Conservation (phyloP, 2,113 vertebrate genomes). For the Narcine bancroftii region DNA sequence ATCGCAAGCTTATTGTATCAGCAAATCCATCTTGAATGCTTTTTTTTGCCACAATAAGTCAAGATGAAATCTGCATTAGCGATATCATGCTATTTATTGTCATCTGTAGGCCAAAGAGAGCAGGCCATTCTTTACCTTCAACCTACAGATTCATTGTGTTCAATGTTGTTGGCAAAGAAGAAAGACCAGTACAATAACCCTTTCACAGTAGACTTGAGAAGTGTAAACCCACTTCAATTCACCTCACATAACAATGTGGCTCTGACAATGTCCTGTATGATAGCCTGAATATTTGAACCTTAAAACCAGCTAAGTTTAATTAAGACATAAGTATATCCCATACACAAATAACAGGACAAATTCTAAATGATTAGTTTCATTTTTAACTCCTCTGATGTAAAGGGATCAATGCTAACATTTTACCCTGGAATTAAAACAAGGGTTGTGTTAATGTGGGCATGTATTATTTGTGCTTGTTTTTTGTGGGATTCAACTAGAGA, state of each 20-base stretch:
- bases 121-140: neutral
- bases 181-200: neutral
- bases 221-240: neutral
- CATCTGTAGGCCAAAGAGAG: too few species aligned
- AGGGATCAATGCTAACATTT: neutral
- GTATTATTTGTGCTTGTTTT: neutral
- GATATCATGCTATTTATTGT: too few species aligned
- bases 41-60: neutral
- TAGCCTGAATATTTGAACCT: neutral
- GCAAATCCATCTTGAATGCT: neutral
- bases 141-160: neutral
- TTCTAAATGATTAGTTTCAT: neutral
- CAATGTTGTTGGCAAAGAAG: neutral
- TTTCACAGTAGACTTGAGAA: neutral
- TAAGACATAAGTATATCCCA: neutral
- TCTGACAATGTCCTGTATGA: neutral
- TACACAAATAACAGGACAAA: neutral
- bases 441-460: neutral
- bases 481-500: neutral
- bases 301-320: neutral
- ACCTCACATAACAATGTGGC: neutral
- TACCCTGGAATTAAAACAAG: neutral
- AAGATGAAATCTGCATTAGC: neutral
- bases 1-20: neutral
- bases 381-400: neutral